Evolutionary conservation across 2,113 vertebrate genomes (phyloP).

Genomic region (Glaucidium brasilianum): DNA sequence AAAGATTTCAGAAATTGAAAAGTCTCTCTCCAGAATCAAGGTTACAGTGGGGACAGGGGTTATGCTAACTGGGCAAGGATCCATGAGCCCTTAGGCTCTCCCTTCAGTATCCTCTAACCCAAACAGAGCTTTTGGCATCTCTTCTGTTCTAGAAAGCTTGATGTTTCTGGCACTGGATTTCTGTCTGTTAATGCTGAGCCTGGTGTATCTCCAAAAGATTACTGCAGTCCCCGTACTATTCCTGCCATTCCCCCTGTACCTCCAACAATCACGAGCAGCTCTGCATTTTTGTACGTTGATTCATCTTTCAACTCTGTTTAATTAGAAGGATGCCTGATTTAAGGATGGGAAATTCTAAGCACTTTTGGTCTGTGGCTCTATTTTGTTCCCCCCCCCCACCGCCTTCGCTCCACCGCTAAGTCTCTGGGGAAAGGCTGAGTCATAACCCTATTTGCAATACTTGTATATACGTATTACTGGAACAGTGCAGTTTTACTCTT

Average conservation of each 20-base stretch:
- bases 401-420: background rate
- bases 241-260: background rate
- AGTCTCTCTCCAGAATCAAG: background rate
- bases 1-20: background rate
- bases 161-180: constrained; percentile 13
- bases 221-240: background rate
- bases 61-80: background rate
- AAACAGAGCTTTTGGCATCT: constrained; percentile 47
- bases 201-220: constrained; percentile 44
- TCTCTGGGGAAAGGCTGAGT: constrained; percentile 49
- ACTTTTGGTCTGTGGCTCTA: constrained; percentile 1
- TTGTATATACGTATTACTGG: background rate
- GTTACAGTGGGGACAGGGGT: background rate
- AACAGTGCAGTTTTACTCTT: background rate
- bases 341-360: constrained; percentile 17
- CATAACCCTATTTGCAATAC: constrained; percentile 27
- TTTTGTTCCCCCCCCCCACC: background rate
- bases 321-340: background rate
- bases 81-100: constrained; percentile 26
- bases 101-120: constrained; percentile 24
- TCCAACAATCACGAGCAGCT: constrained; percentile 28
- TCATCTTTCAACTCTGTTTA: constrained; percentile 29
- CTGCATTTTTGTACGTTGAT: constrained; percentile 38
- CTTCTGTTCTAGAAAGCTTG: constrained; percentile 21
- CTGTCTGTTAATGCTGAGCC: background rate